Evolutionary conservation across 2,113 vertebrate species (phyloP).

Genomic region (Clinocottus analis): DNA sequence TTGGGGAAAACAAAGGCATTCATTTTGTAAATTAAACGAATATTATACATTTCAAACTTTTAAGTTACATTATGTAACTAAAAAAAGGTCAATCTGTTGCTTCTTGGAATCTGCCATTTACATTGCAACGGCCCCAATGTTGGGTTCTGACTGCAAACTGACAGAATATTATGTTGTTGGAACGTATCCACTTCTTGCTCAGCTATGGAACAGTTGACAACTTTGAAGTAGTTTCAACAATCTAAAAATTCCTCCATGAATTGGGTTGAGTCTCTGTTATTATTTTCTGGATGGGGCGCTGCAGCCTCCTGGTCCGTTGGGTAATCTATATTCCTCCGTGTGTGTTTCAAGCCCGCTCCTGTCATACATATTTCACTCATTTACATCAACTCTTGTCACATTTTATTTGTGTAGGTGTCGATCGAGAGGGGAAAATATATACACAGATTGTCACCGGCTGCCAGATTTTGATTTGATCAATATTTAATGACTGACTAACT

Average conservation of each 20-base stretch:
- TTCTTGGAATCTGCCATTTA: not conserved
- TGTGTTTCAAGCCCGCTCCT: not conserved
- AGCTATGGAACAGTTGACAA: not conserved
- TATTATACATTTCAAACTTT: too few species aligned
- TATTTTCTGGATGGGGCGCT: constrained; percentile 7
- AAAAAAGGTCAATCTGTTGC: too few species aligned
- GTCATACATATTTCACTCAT: constrained; percentile 37
- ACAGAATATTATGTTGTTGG: too few species aligned
- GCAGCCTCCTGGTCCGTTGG: not conserved
- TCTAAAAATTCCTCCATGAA: not conserved
- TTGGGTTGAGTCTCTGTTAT: not conserved
- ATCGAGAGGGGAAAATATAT: not conserved
- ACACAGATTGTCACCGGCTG: not conserved
- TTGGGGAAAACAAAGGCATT: too few species aligned
- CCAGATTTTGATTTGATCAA: not conserved
- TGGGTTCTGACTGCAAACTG: not conserved
- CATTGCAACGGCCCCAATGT: not conserved
- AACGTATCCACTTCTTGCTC: too few species aligned
- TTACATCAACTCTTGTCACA: not conserved
- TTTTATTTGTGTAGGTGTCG: not conserved
- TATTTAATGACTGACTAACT: constrained; percentile 1
- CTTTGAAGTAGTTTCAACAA: not conserved
- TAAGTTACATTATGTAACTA: too few species aligned
- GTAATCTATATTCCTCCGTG: constrained; percentile 27
- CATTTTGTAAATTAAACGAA: too few species aligned